Base-by-base conservation (phyloP, 2,113 vertebrate species). In the Microtus richardsoni region DNA sequence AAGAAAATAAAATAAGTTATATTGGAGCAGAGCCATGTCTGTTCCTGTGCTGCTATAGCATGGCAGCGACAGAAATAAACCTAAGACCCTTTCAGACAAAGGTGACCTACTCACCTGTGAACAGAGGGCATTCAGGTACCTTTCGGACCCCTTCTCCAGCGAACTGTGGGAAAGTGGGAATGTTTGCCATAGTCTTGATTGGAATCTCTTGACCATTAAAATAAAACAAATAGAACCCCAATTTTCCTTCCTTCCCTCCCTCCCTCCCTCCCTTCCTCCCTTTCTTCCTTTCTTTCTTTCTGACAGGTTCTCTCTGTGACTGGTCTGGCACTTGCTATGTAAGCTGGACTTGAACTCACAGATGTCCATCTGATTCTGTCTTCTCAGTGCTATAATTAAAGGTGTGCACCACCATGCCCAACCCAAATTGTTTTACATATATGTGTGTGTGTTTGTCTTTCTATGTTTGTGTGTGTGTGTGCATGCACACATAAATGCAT, bases 21-120 rank as follows among this genome's bases (percentile, higher is more conserved):
- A 41, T 60, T 49, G 49, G 33, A 41, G 71, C 41, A 22, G 17
- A 11, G 13, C 17, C 70, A 71, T 19, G 3, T n/a, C 64, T 39
- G 5, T 66, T 7, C 24, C 73, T 0, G 1, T 66, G 5, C 0
- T 1, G n/a, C 47, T 2, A 0, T 5, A 47, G 52, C 13, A 0
- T 28, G 14, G 0, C 8, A 16, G 0, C 0, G 22, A 28, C 41
- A 41, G 70, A 22, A 30, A 3, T n/a, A 30, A n/a, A 14, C 1
- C 13, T 36, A 16, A 13, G 49, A 19, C 8, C 3, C 54, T 41
- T 92, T 11, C 21, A 44, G 60, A 66, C 14, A 21, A 11, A 4
- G 26, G 54, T 75, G 82, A 39, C 26, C 47, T 66, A 7, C 24
- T 93, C 39, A 24, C 14, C 26, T 74, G 16, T 52, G 58, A 88